Evolutionary conservation across 2,888 invertebrate species (phyloP).

Genomic region (Poecilus cupreus): DNA sequence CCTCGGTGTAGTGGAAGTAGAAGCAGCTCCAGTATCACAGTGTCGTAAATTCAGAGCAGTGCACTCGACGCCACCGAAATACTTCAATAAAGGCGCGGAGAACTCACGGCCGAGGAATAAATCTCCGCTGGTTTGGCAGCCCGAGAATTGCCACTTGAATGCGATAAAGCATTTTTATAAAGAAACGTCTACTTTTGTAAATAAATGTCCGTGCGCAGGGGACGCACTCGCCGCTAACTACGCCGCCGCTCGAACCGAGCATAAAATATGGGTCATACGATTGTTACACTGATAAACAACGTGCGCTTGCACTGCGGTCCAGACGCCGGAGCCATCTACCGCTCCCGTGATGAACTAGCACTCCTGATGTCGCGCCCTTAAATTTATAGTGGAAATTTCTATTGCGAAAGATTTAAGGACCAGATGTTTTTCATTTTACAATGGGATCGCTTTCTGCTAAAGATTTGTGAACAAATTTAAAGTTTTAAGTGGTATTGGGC

Average conservation of each 20-base stretch:
- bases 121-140: conserved; percentile 49
- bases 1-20: background rate
- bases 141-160: conserved; percentile 59
- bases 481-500: conserved; percentile 40
- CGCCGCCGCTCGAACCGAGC: background rate
- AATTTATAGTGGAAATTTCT: conserved; percentile 48
- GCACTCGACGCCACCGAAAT: conserved; percentile 55
- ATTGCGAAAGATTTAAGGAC: conserved; percentile 39
- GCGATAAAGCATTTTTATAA: conserved; percentile 60
- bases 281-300: conserved; percentile 56
- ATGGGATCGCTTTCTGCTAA: conserved; percentile 27
- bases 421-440: conserved; percentile 44
- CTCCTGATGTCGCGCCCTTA: conserved; percentile 8
- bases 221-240: conserved; percentile 45
- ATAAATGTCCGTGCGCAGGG: conserved; percentile 52
- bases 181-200: conserved; percentile 60
- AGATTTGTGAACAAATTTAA: conserved; percentile 44
- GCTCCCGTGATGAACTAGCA: background rate
- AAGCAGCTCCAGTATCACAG: background rate
- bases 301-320: background rate
- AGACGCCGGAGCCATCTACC: background rate
- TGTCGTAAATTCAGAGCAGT: conserved; percentile 43
- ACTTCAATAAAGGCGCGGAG: conserved; percentile 54
- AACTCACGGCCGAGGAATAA: conserved; percentile 34
- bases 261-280: conserved; percentile 60